Evolutionary conservation across 2,113 vertebrate species (phyloP).

Genomic region (Ia io): DNA sequence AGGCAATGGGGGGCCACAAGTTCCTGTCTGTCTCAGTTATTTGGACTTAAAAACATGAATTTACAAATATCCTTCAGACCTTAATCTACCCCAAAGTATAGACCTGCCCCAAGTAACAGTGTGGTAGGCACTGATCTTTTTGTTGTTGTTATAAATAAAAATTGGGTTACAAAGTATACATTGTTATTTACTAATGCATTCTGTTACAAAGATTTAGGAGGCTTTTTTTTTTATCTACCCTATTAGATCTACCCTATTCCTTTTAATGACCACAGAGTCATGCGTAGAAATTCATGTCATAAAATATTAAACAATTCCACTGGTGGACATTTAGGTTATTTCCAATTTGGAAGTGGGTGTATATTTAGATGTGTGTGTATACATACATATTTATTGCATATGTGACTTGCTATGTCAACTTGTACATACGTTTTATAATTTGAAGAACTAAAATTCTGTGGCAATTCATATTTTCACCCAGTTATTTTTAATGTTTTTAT

Average conservation of each 20-base stretch:
- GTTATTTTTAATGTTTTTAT: neutral
- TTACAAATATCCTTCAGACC: slow-evolving; percentile 24
- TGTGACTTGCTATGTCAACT: neutral
- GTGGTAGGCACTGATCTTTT: neutral
- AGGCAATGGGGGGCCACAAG: neutral
- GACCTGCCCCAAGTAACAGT: neutral
- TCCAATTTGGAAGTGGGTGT: neutral
- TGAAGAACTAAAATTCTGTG: neutral
- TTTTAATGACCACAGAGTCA: neutral
- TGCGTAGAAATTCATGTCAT: neutral
- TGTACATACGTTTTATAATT: neutral
- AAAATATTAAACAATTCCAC: neutral
- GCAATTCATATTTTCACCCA: neutral
- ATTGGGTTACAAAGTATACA: neutral
- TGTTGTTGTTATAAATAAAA: slow-evolving; percentile 1
- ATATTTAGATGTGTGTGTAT: neutral
- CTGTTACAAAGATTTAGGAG: neutral
- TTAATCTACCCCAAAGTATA: neutral
- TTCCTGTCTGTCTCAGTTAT: slow-evolving; percentile 37
- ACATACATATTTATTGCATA: neutral
- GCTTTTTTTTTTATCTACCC: neutral
- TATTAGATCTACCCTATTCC: neutral
- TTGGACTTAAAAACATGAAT: neutral
- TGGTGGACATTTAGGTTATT: neutral
- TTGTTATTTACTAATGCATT: neutral